These are phyloP conservation scores for Drosophila quinaria DNA, from an alignment of 2,888 invertebrate genomes.

Conservation along the genomic window DNA sequence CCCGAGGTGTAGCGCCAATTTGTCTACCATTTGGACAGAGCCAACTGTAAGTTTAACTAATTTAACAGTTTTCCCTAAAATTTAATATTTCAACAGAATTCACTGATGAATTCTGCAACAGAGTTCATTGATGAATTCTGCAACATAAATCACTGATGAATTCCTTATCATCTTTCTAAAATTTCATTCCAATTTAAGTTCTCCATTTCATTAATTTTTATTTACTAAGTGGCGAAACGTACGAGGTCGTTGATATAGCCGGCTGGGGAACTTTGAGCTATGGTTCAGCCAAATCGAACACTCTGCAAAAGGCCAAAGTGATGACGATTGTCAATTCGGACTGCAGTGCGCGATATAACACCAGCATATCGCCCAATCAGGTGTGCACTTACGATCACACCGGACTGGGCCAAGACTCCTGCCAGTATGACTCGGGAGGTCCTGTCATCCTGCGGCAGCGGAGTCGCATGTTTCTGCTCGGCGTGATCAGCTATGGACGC, in stretches of 20 bases:
- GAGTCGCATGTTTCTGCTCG: slow-evolving; percentile 85
- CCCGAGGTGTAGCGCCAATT: slow-evolving; percentile 87
- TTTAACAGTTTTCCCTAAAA: not conserved
- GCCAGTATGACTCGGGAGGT: slow-evolving; percentile 87
- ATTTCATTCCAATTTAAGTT: too few species aligned
- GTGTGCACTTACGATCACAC: slow-evolving; percentile 76
- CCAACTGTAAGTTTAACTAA: slow-evolving; percentile 50
- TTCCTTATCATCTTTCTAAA: too few species aligned
- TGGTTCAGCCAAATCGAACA: slow-evolving; percentile 86
- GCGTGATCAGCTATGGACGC: slow-evolving; percentile 87
- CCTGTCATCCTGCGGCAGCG: slow-evolving; percentile 86
- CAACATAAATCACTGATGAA: too few species aligned
- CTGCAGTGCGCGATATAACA: slow-evolving; percentile 65
- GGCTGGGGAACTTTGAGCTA: slow-evolving; percentile 87
- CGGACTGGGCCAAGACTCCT: slow-evolving; percentile 85
- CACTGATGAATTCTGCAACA: too few species aligned
- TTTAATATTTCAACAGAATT: too few species aligned
- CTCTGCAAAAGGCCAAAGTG: slow-evolving; percentile 86
- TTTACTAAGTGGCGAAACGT: slow-evolving; percentile 40
- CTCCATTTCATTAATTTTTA: not conserved
- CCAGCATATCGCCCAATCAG: slow-evolving; percentile 49
- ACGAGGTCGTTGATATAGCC: slow-evolving; percentile 65
- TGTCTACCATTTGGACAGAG: slow-evolving; percentile 87
- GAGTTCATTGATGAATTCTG: too few species aligned
- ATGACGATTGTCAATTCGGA: slow-evolving; percentile 74